A percentile compares a stretch with the other conserved stretches of the same genome.
Evolutionary conservation across 2,113 vertebrate species (phyloP).

Genomic region (Oncorhynchus clarkii): DNA sequence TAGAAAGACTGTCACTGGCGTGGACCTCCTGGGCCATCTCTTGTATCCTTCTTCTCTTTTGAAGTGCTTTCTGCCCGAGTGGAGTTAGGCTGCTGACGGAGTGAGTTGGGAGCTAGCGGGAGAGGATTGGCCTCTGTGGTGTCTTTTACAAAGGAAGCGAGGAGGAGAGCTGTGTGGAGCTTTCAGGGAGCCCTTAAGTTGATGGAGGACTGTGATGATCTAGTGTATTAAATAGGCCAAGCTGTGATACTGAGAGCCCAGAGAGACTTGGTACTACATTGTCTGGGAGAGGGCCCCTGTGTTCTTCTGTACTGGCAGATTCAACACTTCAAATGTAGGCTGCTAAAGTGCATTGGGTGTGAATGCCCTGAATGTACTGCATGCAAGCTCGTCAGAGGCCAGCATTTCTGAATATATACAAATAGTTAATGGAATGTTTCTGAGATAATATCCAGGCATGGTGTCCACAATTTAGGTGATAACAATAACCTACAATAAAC

Average conservation of each 20-base stretch:
- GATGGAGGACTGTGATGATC: neutral
- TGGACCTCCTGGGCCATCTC: neutral
- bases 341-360: neutral
- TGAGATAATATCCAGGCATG: neutral
- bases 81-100: conserved; percentile 21
- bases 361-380: no score
- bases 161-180: conserved; percentile 8
- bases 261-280: neutral
- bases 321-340: neutral
- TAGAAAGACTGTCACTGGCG: neutral
- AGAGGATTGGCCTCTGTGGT: neutral
- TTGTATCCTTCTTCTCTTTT: neutral
- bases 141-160: conserved; percentile 19
- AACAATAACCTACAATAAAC: neutral
- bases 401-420: neutral
- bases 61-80: neutral
- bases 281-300: neutral
- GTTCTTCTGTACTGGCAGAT: neutral
- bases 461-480: neutral
- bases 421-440: neutral
- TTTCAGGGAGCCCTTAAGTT: conserved; percentile 27
- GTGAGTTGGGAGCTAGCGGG: neutral
- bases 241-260: neutral
- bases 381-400: no score
- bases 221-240: neutral